A percentile compares a stretch with the other conserved stretches of the same genome.
Evolutionary conservation across 2,888 invertebrate genomes (phyloP).

Genomic region (Xestia xanthographa): DNA sequence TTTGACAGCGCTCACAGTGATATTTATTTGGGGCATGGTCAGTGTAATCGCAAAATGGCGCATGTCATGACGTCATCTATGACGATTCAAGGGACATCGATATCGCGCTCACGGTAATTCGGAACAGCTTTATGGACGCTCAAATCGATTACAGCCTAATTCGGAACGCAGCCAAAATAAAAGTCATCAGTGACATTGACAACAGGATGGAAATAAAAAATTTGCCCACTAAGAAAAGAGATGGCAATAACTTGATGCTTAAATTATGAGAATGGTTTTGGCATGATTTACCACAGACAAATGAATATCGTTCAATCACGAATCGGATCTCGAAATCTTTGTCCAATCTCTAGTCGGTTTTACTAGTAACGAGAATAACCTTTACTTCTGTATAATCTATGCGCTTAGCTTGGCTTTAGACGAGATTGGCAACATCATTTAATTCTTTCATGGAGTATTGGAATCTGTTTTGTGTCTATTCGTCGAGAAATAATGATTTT

Average conservation of each 20-base stretch:
- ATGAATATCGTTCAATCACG: not conserved
- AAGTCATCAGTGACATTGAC: not conserved
- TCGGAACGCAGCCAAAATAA: too few relatives aligned
- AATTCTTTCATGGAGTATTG: conserved; percentile 37
- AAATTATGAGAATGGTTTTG: not conserved
- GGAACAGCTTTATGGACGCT: too few relatives aligned
- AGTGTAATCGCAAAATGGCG: too few relatives aligned
- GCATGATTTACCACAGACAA: too few relatives aligned
- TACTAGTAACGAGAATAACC: not conserved
- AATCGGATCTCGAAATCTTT: not conserved
- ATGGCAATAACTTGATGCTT: conserved; percentile 1
- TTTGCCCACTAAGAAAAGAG: not conserved
- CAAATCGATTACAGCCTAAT: too few relatives aligned
- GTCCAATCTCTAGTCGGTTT: not conserved
- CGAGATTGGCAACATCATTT: conserved; percentile 32
- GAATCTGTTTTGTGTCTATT: conserved; percentile 43
- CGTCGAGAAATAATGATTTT: conserved; percentile 40
- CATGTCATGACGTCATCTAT: too few relatives aligned
- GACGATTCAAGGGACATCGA: too few relatives aligned
- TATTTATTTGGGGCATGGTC: too few relatives aligned
- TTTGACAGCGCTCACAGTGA: too few relatives aligned
- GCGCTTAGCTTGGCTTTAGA: not conserved
- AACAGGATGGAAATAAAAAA: not conserved
- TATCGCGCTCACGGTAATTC: too few relatives aligned
- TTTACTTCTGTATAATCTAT: not conserved